Percentiles rank a stretch among this genome's conserved stretches.
These are phyloP conservation scores for Neodontobutis hainanensis DNA, from an alignment of 2,113 vertebrate species.

Conservation along the genomic window DNA sequence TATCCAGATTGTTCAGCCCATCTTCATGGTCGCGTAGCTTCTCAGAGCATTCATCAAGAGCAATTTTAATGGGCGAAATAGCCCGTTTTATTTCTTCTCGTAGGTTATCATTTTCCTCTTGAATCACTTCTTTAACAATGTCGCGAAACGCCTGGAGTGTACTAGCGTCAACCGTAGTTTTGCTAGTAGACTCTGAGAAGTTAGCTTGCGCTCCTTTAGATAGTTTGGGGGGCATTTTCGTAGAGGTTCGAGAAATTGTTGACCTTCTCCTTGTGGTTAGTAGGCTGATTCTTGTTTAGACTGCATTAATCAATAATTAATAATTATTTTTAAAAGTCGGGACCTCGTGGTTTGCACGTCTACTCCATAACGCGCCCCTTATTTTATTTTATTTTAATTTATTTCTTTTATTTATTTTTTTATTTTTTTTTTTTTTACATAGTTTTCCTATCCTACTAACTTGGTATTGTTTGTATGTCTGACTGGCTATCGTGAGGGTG, in stretches of 20 bases:
- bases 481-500: too few species aligned
- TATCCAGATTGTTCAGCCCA: background rate
- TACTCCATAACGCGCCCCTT: background rate
- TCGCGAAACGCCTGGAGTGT: too few species aligned
- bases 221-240: background rate
- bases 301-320: background rate
- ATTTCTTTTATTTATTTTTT: too few species aligned
- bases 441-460: too few species aligned
- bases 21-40: background rate
- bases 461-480: too few species aligned
- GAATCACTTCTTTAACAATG: background rate
- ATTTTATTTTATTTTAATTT: too few species aligned
- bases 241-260: too few species aligned
- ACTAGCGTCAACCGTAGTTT: too few species aligned
- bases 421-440: too few species aligned
- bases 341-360: background rate
- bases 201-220: background rate
- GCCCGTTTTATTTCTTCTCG: background rate
- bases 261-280: too few species aligned
- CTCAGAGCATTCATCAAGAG: background rate
- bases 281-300: background rate
- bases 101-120: background rate
- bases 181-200: too few species aligned
- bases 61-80: background rate
- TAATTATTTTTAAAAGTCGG: background rate